Percentiles rank a stretch among this genome's conserved stretches.
Evolutionary conservation across 92 coral and sea anemone genomes (phyloP).

Genomic region (Umimayanthus kanabou): DNA sequence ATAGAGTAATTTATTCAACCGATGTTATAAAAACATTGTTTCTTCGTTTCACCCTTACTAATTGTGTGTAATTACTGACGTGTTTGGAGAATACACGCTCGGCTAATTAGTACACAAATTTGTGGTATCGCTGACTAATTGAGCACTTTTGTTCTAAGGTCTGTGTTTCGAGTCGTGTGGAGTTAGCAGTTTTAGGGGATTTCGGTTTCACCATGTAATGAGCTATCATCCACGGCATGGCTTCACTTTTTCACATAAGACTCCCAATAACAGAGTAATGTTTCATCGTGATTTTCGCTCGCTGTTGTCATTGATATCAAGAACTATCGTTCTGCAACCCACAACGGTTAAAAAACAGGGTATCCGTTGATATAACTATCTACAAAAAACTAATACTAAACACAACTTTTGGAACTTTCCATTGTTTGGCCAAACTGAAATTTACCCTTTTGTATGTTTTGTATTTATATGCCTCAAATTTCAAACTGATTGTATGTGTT

Average conservation of each 20-base stretch:
- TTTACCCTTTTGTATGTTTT: not conserved
- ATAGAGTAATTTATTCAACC: not conserved
- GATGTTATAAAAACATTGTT: not conserved
- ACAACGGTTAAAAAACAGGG: too few relatives aligned
- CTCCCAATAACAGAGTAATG: not conserved
- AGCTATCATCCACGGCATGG: not conserved
- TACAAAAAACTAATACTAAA: too few relatives aligned
- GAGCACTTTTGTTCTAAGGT: not conserved
- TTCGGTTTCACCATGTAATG: not conserved
- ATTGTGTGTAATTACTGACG: not conserved
- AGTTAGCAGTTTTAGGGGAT: not conserved
- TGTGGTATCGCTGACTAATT: slow-evolving; percentile 14
- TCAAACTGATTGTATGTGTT: not conserved
- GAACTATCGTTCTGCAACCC: not conserved
- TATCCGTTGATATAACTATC: too few relatives aligned
- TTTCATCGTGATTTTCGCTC: not conserved
- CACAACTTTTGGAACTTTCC: not conserved
- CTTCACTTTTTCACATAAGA: not conserved
- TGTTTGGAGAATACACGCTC: slow-evolving; percentile 15
- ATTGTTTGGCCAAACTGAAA: not conserved
- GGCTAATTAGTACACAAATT: slow-evolving; percentile 21
- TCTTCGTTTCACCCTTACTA: not conserved
- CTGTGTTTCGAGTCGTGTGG: not conserved
- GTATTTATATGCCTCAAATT: not conserved
- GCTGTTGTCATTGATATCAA: not conserved